phyloP scores from a whole-genome alignment of 2,797 vertebrate genomes.

The Notoglanidium macrostoma region DNA sequence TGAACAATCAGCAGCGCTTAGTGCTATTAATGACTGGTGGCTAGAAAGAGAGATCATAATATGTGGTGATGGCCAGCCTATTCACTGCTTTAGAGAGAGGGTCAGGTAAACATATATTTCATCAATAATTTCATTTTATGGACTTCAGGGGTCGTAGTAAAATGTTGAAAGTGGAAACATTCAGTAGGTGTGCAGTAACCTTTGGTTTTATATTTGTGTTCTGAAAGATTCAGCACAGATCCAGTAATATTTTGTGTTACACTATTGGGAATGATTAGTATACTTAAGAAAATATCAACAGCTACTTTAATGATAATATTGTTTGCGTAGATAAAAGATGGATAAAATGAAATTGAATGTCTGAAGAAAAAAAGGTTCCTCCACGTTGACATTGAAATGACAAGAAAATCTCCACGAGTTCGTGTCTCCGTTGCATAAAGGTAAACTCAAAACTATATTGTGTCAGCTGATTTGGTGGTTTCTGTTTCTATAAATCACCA shows the following conservation, averaged over 20 bases:
- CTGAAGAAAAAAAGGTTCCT: background rate
- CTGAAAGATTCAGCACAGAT: background rate
- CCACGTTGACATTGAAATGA: background rate
- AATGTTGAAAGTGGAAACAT: background rate
- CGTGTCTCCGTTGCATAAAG: background rate
- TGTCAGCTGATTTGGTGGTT: background rate
- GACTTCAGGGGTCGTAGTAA: background rate
- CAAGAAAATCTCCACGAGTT: background rate
- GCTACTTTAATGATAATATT: background rate
- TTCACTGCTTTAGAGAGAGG: background rate
- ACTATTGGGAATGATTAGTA: background rate
- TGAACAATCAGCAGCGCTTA: conserved; percentile 34
- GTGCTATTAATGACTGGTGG: conserved; percentile 26
- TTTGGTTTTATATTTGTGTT: background rate
- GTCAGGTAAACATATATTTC: background rate
- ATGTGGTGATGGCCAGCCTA: background rate
- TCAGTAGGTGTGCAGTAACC: background rate
- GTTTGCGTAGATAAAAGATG: background rate
- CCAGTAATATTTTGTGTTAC: background rate
- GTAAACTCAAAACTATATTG: background rate
- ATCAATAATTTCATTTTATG: background rate
- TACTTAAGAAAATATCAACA: background rate
- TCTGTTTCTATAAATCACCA: background rate
- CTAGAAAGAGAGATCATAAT: background rate
- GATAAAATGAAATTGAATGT: too few species aligned